These are phyloP conservation scores for Scortum barcoo DNA, from an alignment of 2,113 vertebrate genomes.

Conservation along the genomic window DNA sequence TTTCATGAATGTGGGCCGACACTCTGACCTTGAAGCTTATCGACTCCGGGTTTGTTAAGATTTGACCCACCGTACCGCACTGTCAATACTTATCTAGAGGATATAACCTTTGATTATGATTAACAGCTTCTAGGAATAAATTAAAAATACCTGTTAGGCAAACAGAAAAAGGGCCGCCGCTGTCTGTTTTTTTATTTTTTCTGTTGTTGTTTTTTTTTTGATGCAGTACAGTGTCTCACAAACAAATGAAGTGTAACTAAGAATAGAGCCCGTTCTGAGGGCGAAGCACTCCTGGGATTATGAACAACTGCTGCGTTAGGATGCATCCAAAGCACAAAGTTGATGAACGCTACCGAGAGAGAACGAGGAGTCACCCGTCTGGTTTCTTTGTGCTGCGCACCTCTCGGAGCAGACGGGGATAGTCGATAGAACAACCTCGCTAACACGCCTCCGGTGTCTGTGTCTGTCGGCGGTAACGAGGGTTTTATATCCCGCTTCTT, in stretches of 20 bases:
- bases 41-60: slow-evolving; percentile 50
- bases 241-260: slow-evolving; percentile 69
- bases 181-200: slow-evolving; percentile 24
- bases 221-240: slow-evolving; percentile 33
- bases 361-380: slow-evolving; percentile 47
- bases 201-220: slow-evolving; percentile 31
- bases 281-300: slow-evolving; percentile 59
- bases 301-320: slow-evolving; percentile 60
- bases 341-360: slow-evolving; percentile 58
- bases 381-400: slow-evolving; percentile 34
- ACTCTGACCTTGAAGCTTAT: slow-evolving; percentile 60
- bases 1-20: slow-evolving; percentile 12
- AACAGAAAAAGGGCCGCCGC: background rate
- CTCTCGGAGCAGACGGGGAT: slow-evolving; percentile 14
- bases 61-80: slow-evolving; percentile 38
- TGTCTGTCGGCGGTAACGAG: slow-evolving; percentile 34
- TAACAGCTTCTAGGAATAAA: slow-evolving; percentile 49
- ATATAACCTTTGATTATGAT: slow-evolving; percentile 54
- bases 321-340: slow-evolving; percentile 51
- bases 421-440: slow-evolving; percentile 26
- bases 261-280: slow-evolving; percentile 59
- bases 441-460: slow-evolving; percentile 15
- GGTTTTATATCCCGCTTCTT: slow-evolving; percentile 22
- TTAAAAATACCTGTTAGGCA: slow-evolving; percentile 25
- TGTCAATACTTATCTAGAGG: slow-evolving; percentile 54